A percentile compares a stretch with the other conserved stretches of the same genome.
Evolutionary conservation across 2,113 vertebrate species (phyloP).

Genomic region (Seriola rivoliana): DNA sequence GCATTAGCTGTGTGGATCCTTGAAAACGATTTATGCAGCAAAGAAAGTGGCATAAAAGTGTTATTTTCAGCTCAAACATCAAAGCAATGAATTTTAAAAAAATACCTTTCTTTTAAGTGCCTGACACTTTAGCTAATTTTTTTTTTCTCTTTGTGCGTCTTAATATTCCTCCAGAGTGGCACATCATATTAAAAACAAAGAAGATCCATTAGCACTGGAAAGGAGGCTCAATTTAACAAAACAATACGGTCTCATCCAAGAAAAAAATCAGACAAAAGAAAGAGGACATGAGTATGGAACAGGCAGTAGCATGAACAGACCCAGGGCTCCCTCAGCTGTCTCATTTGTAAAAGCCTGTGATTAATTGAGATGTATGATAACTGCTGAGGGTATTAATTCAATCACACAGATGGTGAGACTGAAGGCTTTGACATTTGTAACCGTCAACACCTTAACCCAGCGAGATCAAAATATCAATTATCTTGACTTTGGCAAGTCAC

Average conservation of each 20-base stretch:
- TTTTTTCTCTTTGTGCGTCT: neutral
- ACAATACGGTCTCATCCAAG: constrained; percentile 30
- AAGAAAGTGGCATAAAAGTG: neutral
- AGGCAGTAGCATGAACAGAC: constrained; percentile 2
- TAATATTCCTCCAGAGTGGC: constrained; percentile 35
- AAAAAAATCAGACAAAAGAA: constrained; percentile 35
- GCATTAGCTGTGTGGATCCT: neutral
- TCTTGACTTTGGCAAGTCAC: constrained; percentile 20
- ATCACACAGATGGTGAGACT: constrained; percentile 35
- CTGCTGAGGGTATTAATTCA: constrained; percentile 45
- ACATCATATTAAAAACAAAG: constrained; percentile 38
- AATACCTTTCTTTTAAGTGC: constrained; percentile 23
- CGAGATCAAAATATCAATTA: constrained; percentile 55
- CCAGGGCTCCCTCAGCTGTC: constrained; percentile 14
- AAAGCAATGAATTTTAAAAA: constrained; percentile 32
- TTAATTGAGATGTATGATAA: constrained; percentile 65
- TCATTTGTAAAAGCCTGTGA: constrained; percentile 48
- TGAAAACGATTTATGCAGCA: constrained; percentile 16
- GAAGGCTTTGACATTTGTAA: constrained; percentile 50
- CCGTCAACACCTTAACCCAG: constrained; percentile 37
- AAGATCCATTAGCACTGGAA: constrained; percentile 34
- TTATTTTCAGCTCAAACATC: constrained; percentile 41
- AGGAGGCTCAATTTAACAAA: constrained; percentile 22
- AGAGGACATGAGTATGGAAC: neutral
- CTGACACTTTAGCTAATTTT: constrained; percentile 3